Conservation (phyloP, 2,888 invertebrate genomes). For the Torymus tubicola region DNA sequence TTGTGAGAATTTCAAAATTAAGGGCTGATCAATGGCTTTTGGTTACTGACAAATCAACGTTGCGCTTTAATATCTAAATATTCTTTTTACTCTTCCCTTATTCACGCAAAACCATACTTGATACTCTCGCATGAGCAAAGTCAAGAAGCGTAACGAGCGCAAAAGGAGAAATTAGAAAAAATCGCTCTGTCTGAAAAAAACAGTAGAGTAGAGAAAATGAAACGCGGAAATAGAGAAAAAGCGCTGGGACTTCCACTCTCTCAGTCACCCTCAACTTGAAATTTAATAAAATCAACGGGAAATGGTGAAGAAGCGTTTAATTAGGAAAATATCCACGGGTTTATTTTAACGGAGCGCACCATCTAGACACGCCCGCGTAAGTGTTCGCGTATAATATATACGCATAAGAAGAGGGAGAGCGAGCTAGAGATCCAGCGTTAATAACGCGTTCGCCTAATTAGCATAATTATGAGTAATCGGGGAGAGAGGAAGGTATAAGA, state of each 20-base stretch:
- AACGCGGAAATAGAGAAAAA: constrained; percentile 28
- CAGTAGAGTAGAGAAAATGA: constrained; percentile 1
- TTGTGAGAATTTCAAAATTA: too few species aligned
- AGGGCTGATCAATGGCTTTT: too few species aligned
- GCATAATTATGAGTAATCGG: constrained; percentile 58
- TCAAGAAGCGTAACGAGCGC: constrained; percentile 27
- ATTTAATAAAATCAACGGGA: constrained; percentile 55
- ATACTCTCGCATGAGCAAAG: constrained; percentile 11
- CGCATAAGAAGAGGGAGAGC: constrained; percentile 1
- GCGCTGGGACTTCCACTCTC: background rate
- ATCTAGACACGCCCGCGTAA: background rate
- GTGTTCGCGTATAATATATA: background rate
- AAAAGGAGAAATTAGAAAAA: constrained; percentile 2
- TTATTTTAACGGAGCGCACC: background rate
- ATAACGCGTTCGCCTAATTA: constrained; percentile 54
- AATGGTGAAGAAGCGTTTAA: constrained; percentile 49
- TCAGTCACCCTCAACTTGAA: background rate
- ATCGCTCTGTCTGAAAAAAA: background rate
- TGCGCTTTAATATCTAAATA: too few species aligned
- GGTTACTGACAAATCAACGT: too few species aligned
- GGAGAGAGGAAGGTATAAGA: background rate
- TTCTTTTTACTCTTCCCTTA: background rate
- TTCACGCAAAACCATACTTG: constrained; percentile 4
- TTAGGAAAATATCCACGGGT: constrained; percentile 49
- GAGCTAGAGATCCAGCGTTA: constrained; percentile 42